Evolutionary conservation across 2,113 vertebrate species (phyloP).

Genomic region (Centropus unirufus): DNA sequence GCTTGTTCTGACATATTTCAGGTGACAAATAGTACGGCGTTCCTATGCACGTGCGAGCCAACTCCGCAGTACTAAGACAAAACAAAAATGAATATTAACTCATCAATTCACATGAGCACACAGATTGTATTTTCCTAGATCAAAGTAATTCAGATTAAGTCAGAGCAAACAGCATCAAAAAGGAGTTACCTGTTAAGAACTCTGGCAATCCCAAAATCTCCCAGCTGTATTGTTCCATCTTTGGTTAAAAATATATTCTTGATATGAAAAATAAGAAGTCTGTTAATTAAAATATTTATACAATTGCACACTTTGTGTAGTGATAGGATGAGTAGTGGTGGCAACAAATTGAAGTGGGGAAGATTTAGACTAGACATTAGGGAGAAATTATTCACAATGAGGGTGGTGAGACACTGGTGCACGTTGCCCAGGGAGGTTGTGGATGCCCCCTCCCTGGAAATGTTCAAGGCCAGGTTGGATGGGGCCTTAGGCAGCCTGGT

Average conservation of each 20-base stretch:
- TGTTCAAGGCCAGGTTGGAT: no score
- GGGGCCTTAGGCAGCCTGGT: no score
- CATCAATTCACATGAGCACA: background rate
- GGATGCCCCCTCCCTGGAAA: no score
- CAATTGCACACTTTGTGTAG: background rate
- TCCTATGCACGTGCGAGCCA: conserved; percentile 96
- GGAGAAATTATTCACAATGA: no score
- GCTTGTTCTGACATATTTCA: conserved; percentile 98
- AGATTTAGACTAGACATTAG: no score
- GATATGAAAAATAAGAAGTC: conserved; percentile 39
- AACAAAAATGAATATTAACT: background rate
- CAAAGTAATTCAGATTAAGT: background rate
- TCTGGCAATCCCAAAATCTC: conserved; percentile 97
- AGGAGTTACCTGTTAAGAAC: conserved; percentile 91
- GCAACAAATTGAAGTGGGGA: no score
- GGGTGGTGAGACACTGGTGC: no score
- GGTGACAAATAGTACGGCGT: conserved; percentile 97
- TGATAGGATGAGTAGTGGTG: no score
- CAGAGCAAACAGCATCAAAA: background rate
- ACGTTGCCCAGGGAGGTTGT: no score
- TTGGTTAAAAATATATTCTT: conserved; percentile 99
- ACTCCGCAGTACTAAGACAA: conserved; percentile 88
- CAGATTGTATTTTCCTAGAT: background rate
- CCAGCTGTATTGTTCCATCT: conserved; percentile 94
- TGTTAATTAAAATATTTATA: conserved; percentile 51